Evolutionary conservation across 1,140 invertebrate species (phyloP).

Genomic region (Listronotus bonariensis): DNA sequence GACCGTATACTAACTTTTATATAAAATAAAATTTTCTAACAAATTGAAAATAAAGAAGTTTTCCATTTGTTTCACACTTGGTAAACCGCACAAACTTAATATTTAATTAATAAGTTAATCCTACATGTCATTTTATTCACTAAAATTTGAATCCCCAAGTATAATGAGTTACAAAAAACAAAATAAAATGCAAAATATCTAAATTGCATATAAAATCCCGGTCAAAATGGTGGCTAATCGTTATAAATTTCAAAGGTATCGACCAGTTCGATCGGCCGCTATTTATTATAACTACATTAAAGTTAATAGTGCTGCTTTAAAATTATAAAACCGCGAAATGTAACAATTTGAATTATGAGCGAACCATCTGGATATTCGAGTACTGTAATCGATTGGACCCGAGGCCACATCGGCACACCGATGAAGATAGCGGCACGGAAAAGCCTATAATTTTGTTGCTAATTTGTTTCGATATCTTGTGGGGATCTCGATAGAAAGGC

Average conservation of each 20-base stretch:
- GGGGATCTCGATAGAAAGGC: constrained; percentile 42
- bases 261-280: constrained; percentile 32
- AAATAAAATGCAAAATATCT: constrained; percentile 19
- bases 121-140: no score
- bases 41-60: no score
- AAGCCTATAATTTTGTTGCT: constrained; percentile 56
- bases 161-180: no score
- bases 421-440: constrained; percentile 55
- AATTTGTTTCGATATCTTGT: constrained; percentile 55
- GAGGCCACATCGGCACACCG: constrained; percentile 49
- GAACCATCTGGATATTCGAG: constrained; percentile 48
- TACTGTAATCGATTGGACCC: constrained; percentile 54
- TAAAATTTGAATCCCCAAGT: no score
- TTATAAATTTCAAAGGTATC: constrained; percentile 32
- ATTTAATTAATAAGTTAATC: no score
- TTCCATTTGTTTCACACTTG: no score
- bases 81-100: no score
- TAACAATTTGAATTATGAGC: constrained; percentile 52
- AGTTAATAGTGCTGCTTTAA: constrained; percentile 47
- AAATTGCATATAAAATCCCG: constrained; percentile 5
- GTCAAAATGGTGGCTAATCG: constrained; percentile 17
- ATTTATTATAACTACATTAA: constrained; percentile 46
- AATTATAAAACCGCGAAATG: constrained; percentile 52
- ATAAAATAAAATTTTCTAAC: no score
- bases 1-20: no score